A percentile compares a stretch with the other conserved stretches of the same genome.
phyloP scores from a whole-genome alignment of 2,797 vertebrate genomes.

The Mormyrus hasselquistii region DNA sequence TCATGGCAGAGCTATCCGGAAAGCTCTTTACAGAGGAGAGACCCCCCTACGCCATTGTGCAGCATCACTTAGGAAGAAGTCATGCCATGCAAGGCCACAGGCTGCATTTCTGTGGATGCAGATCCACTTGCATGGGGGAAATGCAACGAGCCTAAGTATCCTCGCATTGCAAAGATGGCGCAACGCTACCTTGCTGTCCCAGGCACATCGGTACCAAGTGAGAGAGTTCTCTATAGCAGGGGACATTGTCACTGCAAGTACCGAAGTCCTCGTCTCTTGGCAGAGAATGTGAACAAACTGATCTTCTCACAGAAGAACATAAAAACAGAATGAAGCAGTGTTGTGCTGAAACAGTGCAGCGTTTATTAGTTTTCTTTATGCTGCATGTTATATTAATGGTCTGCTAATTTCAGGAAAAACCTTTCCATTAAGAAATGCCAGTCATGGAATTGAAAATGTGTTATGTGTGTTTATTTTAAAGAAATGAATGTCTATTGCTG shows the following conservation, averaged over 20 bases:
- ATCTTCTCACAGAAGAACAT: not conserved
- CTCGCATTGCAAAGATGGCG: not conserved
- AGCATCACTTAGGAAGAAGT: not conserved
- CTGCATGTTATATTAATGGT: not conserved
- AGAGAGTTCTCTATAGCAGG: not conserved
- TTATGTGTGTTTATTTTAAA: not conserved
- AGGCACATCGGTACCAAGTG: not conserved
- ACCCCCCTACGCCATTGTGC: not conserved
- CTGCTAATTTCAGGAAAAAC: not conserved
- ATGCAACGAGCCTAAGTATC: not conserved
- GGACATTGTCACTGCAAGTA: not conserved
- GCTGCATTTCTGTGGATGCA: not conserved
- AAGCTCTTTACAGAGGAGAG: not conserved
- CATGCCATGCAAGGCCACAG: not conserved
- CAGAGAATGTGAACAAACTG: not conserved
- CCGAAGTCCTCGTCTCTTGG: not conserved
- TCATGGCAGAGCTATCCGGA: not conserved
- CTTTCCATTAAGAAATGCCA: not conserved
- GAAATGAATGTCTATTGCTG: not conserved
- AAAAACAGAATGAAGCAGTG: not conserved
- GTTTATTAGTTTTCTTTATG: not conserved
- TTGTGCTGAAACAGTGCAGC: not conserved
- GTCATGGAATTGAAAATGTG: not conserved
- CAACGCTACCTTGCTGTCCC: not conserved
- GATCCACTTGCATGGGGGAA: not conserved